phyloP scores from a whole-genome alignment of 2,888 invertebrate species.

The Chymomyza caudatula region DNA sequence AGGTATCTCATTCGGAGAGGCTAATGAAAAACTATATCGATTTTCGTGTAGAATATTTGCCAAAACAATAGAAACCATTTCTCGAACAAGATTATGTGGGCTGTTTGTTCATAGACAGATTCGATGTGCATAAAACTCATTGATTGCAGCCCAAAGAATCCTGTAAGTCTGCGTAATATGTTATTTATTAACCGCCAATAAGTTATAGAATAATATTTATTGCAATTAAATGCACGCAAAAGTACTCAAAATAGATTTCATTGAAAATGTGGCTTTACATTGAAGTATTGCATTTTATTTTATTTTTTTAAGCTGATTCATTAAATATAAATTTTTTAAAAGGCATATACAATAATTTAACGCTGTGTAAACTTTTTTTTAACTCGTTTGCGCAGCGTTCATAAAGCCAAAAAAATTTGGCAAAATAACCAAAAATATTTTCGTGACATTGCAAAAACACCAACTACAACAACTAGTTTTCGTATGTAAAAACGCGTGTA shows the following conservation, averaged over 20 bases:
- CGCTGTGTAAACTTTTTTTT: slow-evolving; percentile 17
- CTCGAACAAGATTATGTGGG: too few species aligned
- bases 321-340: slow-evolving; percentile 39
- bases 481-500: neutral
- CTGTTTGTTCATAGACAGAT: too few species aligned
- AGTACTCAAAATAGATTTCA: neutral
- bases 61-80: too few species aligned
- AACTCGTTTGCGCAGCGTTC: neutral
- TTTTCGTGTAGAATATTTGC: too few species aligned
- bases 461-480: neutral
- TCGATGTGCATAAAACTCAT: too few species aligned
- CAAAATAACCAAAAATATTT: slow-evolving; percentile 3
- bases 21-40: too few species aligned
- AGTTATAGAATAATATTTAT: too few species aligned
- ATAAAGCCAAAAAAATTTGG: neutral
- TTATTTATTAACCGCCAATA: too few species aligned
- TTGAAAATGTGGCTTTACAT: neutral
- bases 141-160: too few species aligned
- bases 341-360: slow-evolving; percentile 31
- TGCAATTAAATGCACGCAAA: neutral
- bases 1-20: too few species aligned
- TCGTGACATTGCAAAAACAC: neutral
- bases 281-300: too few species aligned
- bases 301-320: slow-evolving; percentile 9
- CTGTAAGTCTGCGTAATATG: too few species aligned